Base-by-base conservation (phyloP, 2,888 invertebrate genomes). In the Nephrotoma appendiculata region DNA sequence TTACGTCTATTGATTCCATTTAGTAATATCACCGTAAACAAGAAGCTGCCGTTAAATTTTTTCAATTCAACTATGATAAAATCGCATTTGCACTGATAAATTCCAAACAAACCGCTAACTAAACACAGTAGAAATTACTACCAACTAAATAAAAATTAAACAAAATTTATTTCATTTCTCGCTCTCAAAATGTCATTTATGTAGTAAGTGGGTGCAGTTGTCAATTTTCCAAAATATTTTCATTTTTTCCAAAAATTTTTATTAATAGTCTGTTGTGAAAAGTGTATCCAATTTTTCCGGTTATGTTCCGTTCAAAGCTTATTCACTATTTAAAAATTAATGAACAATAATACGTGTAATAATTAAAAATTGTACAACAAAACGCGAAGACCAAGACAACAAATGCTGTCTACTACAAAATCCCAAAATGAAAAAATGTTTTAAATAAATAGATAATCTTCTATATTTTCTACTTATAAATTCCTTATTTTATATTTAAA, bases 221-320 rank as follows among this genome's bases (percentile, higher is more conserved):
- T 84, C 84, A 84, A 84, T 84, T 84, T 84, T 84, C 43, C 41
- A 84, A 84, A 84, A 84, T 42, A 84, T 84, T 42, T 84, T 84
- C 43, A n/a, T 84, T 84, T 41, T 83, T 41, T 84, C 42, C 15
- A 6, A 15, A 42, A 42, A 84, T 9, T 15, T 84, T 6, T 84
- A 19, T 84, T 15, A 42, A 43, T 42, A 43, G 43, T n/a, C 12
- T 42, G 2, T 84, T 7, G 43, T 15, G n/a, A 84, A 84, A 84
- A 84, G 43, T 42, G 15, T n/a, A 42, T 42, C n/a, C 0, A 31
- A 71, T 31, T 71, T 71, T 71, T 71, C 71, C 71, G 71, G 71
- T 9, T 71, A 71, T 71, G 71, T 71, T 71, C 9, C 9, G 31
- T 5, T 31, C 7, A 9, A 71, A 71, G n/a, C 7, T 84, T 6